A percentile compares a stretch with the other conserved stretches of the same genome.
Conservation (phyloP, 2,888 invertebrate species). For the Drosophila limbata region DNA sequence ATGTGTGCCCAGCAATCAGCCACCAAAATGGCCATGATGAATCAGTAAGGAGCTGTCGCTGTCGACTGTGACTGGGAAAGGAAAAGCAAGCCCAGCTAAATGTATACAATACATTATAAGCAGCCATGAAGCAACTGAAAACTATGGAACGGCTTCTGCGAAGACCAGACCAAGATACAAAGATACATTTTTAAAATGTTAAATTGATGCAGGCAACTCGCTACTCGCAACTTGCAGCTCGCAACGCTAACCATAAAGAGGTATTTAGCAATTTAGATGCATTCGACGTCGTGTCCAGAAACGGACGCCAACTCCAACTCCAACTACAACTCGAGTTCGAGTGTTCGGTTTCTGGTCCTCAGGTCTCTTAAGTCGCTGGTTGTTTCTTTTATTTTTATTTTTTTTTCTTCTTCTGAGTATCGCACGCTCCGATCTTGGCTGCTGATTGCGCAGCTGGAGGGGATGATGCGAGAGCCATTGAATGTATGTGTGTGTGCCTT, state of each 20-base stretch:
- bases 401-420: constrained; percentile 59
- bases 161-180: constrained; percentile 71
- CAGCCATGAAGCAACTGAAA: constrained; percentile 28
- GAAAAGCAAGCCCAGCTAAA: constrained; percentile 53
- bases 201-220: constrained; percentile 69
- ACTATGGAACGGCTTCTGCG: constrained; percentile 69
- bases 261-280: constrained; percentile 80
- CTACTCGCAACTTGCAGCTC: constrained; percentile 23
- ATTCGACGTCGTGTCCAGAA: constrained; percentile 76
- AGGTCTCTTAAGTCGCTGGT: constrained; percentile 14
- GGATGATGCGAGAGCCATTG: constrained; percentile 41
- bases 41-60: constrained; percentile 65
- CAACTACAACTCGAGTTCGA: constrained; percentile 23
- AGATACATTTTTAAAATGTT: constrained; percentile 80
- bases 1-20: constrained; percentile 70
- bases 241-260: constrained; percentile 75
- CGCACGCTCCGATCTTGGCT: constrained; percentile 75
- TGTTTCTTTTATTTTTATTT: not conserved
- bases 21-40: constrained; percentile 76
- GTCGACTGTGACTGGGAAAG: constrained; percentile 42
- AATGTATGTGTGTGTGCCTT: constrained; percentile 36
- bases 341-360: constrained; percentile 33
- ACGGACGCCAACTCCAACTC: constrained; percentile 44
- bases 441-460: constrained; percentile 73
- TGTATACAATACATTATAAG: constrained; percentile 70